A percentile compares a stretch with the other conserved stretches of the same genome.
These are phyloP conservation scores for Drosophila parvula DNA, from an alignment of 1,140 invertebrate species.

Conservation along the genomic window DNA sequence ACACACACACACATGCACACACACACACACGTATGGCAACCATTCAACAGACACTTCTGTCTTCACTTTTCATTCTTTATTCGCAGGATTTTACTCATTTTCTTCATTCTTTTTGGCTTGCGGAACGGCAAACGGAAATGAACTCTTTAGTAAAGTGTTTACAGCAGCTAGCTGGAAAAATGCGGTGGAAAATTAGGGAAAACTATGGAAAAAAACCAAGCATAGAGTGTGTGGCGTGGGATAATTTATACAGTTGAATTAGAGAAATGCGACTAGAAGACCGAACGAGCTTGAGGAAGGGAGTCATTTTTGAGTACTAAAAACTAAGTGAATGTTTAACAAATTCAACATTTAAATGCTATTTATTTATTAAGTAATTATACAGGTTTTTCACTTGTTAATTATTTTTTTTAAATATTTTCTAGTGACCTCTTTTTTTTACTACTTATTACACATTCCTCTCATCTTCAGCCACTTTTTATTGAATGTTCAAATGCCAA, in stretches of 20 bases:
- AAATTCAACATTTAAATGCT: no score
- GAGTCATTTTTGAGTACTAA: no score
- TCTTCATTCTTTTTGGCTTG: constrained; percentile 28
- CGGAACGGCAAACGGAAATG: constrained; percentile 68
- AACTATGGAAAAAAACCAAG: neutral
- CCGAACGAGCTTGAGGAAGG: no score
- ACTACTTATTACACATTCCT: no score
- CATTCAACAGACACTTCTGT: constrained; percentile 19
- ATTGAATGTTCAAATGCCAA: neutral
- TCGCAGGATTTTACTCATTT: constrained; percentile 28
- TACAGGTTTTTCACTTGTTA: no score
- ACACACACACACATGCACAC: neutral
- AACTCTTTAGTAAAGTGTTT: constrained; percentile 67
- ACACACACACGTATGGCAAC: neutral
- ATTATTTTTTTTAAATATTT: no score
- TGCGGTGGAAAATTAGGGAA: constrained; percentile 15
- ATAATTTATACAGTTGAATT: constrained; percentile 21
- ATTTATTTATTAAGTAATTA: no score
- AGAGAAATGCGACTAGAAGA: constrained; percentile 24
- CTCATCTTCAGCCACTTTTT: neutral
- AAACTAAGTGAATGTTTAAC: no score
- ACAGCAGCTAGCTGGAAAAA: constrained; percentile 44
- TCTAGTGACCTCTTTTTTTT: no score
- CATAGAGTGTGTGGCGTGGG: neutral
- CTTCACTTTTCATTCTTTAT: constrained; percentile 41